Evolutionary conservation across 2,888 invertebrate species (phyloP).

Genomic region (Heteromyza rotundicornis): DNA sequence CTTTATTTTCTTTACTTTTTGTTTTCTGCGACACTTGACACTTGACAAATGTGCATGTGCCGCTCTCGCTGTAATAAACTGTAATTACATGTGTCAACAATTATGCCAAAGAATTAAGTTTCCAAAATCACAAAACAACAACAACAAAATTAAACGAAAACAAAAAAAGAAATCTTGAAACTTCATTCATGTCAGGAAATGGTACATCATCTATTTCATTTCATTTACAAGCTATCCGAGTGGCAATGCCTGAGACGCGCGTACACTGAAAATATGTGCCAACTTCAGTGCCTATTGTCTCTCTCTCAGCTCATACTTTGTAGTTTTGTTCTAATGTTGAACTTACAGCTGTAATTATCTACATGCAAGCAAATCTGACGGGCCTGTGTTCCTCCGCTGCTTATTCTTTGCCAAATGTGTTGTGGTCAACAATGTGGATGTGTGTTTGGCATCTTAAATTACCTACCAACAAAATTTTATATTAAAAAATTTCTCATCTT

Average conservation of each 20-base stretch:
- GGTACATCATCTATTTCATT: too few species aligned
- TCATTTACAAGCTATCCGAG: too few species aligned
- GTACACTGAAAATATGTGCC: too few species aligned
- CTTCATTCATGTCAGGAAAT: too few species aligned
- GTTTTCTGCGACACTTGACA: too few species aligned
- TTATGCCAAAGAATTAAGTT: background rate
- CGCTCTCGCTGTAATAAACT: constrained; percentile 41
- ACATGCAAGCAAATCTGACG: constrained; percentile 45
- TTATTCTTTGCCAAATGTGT: background rate
- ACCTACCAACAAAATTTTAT: constrained; percentile 7
- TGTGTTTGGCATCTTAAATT: background rate
- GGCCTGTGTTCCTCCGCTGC: background rate
- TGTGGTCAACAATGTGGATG: background rate
- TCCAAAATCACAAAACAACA: background rate
- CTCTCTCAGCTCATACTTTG: too few species aligned
- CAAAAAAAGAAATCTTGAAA: too few species aligned
- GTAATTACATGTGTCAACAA: constrained; percentile 48
- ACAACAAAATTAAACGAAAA: too few species aligned
- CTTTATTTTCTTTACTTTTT: constrained; percentile 30
- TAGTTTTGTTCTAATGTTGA: too few species aligned
- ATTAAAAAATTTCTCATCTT: too few species aligned
- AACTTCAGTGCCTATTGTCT: too few species aligned
- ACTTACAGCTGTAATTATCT: constrained; percentile 43
- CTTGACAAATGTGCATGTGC: constrained; percentile 7
- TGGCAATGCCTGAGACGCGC: too few species aligned